Conservation (phyloP, 2,888 invertebrate species). For the Cataglyphis altisquamis region DNA sequence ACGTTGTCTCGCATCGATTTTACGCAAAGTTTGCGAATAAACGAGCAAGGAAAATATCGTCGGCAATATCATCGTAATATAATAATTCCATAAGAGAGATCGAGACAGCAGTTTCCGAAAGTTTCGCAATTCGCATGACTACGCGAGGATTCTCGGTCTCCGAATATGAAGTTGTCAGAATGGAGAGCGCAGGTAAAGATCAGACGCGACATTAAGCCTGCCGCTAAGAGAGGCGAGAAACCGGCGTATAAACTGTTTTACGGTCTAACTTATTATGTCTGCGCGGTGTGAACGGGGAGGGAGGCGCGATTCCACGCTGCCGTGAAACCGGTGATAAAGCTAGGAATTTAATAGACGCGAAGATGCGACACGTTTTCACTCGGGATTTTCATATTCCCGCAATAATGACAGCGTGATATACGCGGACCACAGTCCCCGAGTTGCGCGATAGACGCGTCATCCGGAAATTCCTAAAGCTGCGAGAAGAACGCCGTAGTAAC, state of each 20-base stretch:
- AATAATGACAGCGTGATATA: conserved; percentile 36
- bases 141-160: background rate
- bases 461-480: conserved; percentile 34
- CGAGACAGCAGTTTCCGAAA: conserved; percentile 7
- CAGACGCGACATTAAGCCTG: conserved; percentile 44
- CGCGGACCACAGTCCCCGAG: conserved; percentile 31
- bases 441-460: conserved; percentile 37
- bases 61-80: conserved; percentile 16
- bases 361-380: conserved; percentile 33
- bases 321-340: conserved; percentile 33
- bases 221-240: conserved; percentile 30
- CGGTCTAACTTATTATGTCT: conserved; percentile 56
- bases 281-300: conserved; percentile 3
- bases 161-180: conserved; percentile 21
- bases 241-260: conserved; percentile 53
- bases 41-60: background rate
- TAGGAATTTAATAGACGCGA: conserved; percentile 37
- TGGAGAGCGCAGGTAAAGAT: conserved; percentile 23
- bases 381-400: conserved; percentile 49
- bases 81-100: background rate
- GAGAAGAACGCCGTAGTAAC: background rate
- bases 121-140: conserved; percentile 28
- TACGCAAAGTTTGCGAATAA: conserved; percentile 7
- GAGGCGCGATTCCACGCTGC: background rate
- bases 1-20: conserved; percentile 2